Conservation (phyloP, 2,113 vertebrate genomes). For the Caranx melampygus region DNA sequence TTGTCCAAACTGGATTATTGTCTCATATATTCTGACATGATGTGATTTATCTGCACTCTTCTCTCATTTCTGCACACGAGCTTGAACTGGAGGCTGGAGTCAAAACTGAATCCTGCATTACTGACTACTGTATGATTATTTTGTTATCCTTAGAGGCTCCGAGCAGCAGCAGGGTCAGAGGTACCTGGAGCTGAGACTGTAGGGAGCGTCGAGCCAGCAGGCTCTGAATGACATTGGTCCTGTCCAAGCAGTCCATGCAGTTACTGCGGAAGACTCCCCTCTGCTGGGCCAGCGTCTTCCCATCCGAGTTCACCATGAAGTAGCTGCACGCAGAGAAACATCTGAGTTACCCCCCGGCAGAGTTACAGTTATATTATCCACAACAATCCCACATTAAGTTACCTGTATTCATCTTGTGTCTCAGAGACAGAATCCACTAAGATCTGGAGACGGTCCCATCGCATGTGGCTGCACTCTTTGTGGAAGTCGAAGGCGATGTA, state of each 20-base stretch:
- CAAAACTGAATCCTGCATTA: background rate
- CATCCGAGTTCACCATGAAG: constrained; percentile 91
- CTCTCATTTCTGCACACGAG: background rate
- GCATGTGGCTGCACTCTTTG: constrained; percentile 97
- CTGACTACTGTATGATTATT: background rate
- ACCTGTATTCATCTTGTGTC: constrained; percentile 94
- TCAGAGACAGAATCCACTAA: constrained; percentile 90
- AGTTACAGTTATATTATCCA: background rate
- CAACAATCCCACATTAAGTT: background rate
- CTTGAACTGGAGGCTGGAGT: too few species aligned
- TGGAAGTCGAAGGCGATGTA: constrained; percentile 98
- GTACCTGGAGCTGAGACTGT: constrained; percentile 96
- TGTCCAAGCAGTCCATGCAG: constrained; percentile 98
- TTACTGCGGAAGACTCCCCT: constrained; percentile 96
- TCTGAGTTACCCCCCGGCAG: background rate
- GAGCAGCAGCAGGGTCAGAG: background rate
- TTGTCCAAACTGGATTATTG: too few species aligned
- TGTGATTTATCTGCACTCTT: background rate
- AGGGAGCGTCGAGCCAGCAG: constrained; percentile 92
- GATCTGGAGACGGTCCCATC: constrained; percentile 96
- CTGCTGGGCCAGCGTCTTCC: constrained; percentile 88
- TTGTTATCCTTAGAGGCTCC: background rate
- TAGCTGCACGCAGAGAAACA: constrained; percentile 82
- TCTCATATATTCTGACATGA: too few species aligned
- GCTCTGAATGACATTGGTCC: constrained; percentile 98